Evolutionary conservation across 2,797 vertebrate genomes (phyloP).

Genomic region (Acridotheres tristis): DNA sequence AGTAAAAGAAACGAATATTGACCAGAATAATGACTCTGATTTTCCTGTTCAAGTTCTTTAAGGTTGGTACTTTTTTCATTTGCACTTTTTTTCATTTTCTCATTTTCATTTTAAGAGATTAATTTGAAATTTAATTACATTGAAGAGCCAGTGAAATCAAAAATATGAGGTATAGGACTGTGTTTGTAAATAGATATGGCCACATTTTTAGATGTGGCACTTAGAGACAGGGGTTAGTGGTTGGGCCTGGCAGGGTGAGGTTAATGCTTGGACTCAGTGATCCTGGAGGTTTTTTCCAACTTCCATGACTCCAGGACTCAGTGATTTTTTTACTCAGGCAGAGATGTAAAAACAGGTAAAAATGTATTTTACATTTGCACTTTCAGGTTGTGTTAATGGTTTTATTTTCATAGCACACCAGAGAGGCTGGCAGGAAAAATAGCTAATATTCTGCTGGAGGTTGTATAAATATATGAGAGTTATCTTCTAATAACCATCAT

Average conservation of each 20-base stretch:
- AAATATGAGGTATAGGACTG: neutral
- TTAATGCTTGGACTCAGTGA: neutral
- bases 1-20: neutral
- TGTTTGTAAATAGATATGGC: neutral
- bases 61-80: neutral
- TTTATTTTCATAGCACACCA: neutral
- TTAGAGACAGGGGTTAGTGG: rapidly evolving
- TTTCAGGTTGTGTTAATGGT: neutral
- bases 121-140: neutral
- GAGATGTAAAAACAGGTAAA: neutral
- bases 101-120: neutral
- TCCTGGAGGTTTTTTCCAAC: neutral
- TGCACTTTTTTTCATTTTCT: neutral
- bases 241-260: neutral
- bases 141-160: neutral
- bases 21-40: neutral
- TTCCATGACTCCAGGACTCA: neutral
- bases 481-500: neutral
- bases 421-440: neutral
- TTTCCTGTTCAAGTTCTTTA: neutral
- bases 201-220: neutral
- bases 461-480: neutral
- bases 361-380: neutral
- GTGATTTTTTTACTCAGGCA: neutral
- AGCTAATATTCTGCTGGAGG: neutral